A percentile compares a stretch with the other conserved stretches of the same genome.
Evolutionary conservation across 2,797 vertebrate genomes (phyloP).

Genomic region (Delichon dasypus): DNA sequence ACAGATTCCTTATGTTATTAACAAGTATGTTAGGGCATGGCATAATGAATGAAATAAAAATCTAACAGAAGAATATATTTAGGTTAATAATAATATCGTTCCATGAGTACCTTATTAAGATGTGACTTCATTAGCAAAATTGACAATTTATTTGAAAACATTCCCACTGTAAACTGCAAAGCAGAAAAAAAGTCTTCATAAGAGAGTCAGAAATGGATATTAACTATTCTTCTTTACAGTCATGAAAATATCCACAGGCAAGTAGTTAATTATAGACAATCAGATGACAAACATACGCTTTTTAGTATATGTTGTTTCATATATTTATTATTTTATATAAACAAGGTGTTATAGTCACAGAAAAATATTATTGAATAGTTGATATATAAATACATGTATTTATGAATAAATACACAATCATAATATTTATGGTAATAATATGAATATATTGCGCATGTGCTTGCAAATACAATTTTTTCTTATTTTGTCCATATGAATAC

Average conservation of each 20-base stretch:
- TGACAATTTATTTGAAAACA: not conserved
- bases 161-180: not conserved
- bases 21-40: not conserved
- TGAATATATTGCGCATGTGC: not conserved
- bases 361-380: not conserved
- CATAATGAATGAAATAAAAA: not conserved
- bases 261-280: not conserved
- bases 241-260: not conserved
- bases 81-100: not conserved
- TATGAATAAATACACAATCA: not conserved
- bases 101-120: not conserved
- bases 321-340: not conserved
- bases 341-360: not conserved
- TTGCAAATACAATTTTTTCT: not conserved
- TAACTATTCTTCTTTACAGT: not conserved
- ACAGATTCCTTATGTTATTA: not conserved
- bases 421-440: not conserved
- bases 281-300: not conserved
- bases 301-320: not conserved
- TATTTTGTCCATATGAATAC: not conserved
- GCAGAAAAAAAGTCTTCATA: not conserved
- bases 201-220: not conserved
- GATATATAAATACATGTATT: not conserved
- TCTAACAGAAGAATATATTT: not conserved
- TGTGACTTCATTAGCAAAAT: not conserved